Conservation (phyloP, 2,888 invertebrate species). For the Ametastegia equiseti region DNA sequence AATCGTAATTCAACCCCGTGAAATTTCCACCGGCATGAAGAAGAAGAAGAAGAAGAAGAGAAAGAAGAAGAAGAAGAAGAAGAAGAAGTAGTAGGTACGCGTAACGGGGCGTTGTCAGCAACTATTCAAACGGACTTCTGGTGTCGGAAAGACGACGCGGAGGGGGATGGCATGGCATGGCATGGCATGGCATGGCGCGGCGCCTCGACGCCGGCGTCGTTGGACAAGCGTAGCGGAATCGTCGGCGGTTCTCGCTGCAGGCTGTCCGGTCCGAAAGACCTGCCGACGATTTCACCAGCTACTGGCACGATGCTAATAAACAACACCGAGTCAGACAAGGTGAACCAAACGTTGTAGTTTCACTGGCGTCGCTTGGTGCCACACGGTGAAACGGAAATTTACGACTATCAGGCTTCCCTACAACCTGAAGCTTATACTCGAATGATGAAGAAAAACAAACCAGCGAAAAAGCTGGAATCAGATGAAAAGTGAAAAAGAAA, state of each 20-base stretch:
- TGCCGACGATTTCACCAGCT: slow-evolving; percentile 47
- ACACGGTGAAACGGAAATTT: slow-evolving; percentile 10
- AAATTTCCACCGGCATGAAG: slow-evolving; percentile 16
- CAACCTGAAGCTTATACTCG: not conserved
- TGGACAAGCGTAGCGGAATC: slow-evolving; percentile 43
- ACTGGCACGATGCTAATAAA: slow-evolving; percentile 44
- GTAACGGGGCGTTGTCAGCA: slow-evolving; percentile 50
- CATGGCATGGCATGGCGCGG: slow-evolving; percentile 17
- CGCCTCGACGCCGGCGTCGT: slow-evolving; percentile 36
- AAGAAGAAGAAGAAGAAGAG: too few species aligned
- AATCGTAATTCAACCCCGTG: not conserved
- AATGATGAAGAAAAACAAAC: not conserved
- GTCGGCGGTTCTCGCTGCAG: slow-evolving; percentile 25
- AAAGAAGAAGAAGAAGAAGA: too few species aligned
- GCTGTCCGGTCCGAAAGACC: slow-evolving; percentile 18
- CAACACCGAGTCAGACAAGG: slow-evolving; percentile 36
- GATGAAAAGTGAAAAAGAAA: too few species aligned
- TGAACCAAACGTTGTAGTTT: slow-evolving; percentile 22
- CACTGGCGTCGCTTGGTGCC: not conserved
- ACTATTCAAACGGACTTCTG: slow-evolving; percentile 53
- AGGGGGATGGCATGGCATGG: slow-evolving; percentile 5
- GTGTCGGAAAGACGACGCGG: slow-evolving; percentile 42
- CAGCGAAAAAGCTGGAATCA: too few species aligned
- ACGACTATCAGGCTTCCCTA: not conserved
- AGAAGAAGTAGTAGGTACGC: not conserved